Base-by-base conservation (phyloP, 2,888 invertebrate species). In the Pristionchus exspectatus region DNA sequence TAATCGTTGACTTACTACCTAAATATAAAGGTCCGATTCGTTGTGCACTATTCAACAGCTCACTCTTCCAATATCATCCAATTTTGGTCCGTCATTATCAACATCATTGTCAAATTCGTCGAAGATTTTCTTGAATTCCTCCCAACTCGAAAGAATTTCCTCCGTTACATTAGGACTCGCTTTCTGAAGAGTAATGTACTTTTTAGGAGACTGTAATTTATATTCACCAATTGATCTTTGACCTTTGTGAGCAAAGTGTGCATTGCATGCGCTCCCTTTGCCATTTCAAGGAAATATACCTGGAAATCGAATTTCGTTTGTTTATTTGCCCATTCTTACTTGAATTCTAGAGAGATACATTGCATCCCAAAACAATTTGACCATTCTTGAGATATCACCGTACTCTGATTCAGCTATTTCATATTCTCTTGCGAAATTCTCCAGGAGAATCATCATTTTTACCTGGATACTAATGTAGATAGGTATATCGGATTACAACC, bases 61-160 rank as follows among this genome's bases (percentile, higher is more conserved):
- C 33, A 72, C 72, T 33, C 33, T 72, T 72, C 72, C 72, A 7
- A 72, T 72, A 12, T 72, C 30, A n/a, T 72, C 72, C 27, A 72
- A 72, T 30, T 30, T 72, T 16, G 72, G 72, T 30, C 72, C 72
- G 27, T 72, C 72, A 18, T 69, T 69, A 30, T 69, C 69, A 10
- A 69, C 69, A 30, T 72, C 72, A 33, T 72, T 30, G 72, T 72
- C 72, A 30, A 72, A 72, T 72, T 72, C 72, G 18, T 72, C 72
- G 72, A 72, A 72, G 72, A 72, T 72, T 30, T 72, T 72, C 33
- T 72, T 72, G 72, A 72, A 72, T 16, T 72, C 72, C 4, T 27
- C 72, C 72, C 72, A 72, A 33, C 72, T 72, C 27, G 72, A n/a
- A 16, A 72, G 33, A 72, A 72, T 30, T 27, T 72, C 72, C 1